phyloP scores from a whole-genome alignment of 1,140 invertebrate species.

The Bradysia coprophila region DNA sequence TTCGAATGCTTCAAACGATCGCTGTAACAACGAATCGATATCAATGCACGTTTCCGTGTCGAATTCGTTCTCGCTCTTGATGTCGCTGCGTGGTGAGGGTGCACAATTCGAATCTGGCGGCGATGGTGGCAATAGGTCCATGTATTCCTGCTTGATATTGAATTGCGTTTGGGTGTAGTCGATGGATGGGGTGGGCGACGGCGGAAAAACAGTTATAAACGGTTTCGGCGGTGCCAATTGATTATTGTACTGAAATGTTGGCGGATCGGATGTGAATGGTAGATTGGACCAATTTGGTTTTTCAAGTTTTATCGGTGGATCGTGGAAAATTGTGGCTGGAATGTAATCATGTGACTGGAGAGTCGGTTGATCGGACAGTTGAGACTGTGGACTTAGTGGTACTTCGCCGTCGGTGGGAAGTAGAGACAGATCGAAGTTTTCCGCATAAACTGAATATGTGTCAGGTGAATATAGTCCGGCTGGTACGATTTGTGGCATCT shows the following conservation, averaged over 20 bases:
- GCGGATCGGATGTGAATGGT: slow-evolving; percentile 18
- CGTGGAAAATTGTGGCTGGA: slow-evolving; percentile 3
- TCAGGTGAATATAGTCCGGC: slow-evolving; percentile 49
- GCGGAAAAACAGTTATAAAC: slow-evolving; percentile 7
- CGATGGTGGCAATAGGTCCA: slow-evolving; percentile 18
- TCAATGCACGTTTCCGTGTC: slow-evolving; percentile 19
- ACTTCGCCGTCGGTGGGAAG: slow-evolving; percentile 39
- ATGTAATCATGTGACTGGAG: slow-evolving; percentile 1
- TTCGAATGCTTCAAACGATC: slow-evolving; percentile 8
- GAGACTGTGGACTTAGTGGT: slow-evolving; percentile 1
- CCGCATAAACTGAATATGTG: slow-evolving; percentile 40
- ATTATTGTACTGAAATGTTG: slow-evolving; percentile 16
- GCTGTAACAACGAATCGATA: slow-evolving; percentile 16
- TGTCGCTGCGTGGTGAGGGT: slow-evolving; percentile 11
- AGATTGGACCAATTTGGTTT: background rate
- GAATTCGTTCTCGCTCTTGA: background rate
- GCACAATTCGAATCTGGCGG: slow-evolving; percentile 24
- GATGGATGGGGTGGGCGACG: slow-evolving; percentile 17
- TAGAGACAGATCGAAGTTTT: slow-evolving; percentile 53
- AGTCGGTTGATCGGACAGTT: background rate
- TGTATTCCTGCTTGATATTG: slow-evolving; percentile 15
- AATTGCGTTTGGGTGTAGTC: slow-evolving; percentile 7
- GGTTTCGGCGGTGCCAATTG: slow-evolving; percentile 14
- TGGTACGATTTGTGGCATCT: slow-evolving; percentile 71
- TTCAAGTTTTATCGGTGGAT: slow-evolving; percentile 1